phyloP scores from a whole-genome alignment of 2,888 invertebrate species.

The Penaeus monodon region DNA sequence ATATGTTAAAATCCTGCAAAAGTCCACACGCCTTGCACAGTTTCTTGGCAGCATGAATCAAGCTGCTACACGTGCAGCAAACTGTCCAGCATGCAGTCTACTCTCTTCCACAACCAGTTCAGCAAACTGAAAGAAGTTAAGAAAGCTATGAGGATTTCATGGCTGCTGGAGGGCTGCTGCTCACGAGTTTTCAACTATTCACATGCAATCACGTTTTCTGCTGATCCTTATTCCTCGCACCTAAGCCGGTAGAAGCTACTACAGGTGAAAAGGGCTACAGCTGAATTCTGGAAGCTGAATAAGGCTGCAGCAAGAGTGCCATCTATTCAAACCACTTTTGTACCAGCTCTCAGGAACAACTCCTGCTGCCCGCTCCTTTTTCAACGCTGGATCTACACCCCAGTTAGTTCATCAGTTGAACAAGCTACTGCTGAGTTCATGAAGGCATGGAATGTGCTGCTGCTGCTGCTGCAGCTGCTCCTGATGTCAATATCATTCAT shows the following conservation, averaged over 20 bases:
- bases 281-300: conserved; percentile 12
- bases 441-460: conserved; percentile 51
- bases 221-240: conserved; percentile 10
- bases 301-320: conserved; percentile 43
- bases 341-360: conserved; percentile 32
- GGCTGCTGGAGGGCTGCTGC: conserved; percentile 47
- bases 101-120: conserved; percentile 2
- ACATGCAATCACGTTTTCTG: conserved; percentile 21
- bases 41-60: conserved; percentile 8
- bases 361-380: background rate
- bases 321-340: conserved; percentile 37
- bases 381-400: background rate
- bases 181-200: conserved; percentile 33
- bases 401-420: conserved; percentile 27
- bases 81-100: conserved; percentile 36
- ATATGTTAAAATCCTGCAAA: too few relatives aligned
- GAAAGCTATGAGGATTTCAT: conserved; percentile 36
- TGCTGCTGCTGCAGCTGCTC: conserved; percentile 23
- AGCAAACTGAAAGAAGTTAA: conserved; percentile 35
- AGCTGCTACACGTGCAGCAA: conserved; percentile 41
- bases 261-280: conserved; percentile 28
- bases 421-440: conserved; percentile 47
- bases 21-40: too few relatives aligned
- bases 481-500: too few relatives aligned
- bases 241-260: conserved; percentile 10